A percentile compares a stretch with the other conserved stretches of the same genome.
Conservation (phyloP, 2,888 invertebrate genomes). For the Dicranocentrus wangi region DNA sequence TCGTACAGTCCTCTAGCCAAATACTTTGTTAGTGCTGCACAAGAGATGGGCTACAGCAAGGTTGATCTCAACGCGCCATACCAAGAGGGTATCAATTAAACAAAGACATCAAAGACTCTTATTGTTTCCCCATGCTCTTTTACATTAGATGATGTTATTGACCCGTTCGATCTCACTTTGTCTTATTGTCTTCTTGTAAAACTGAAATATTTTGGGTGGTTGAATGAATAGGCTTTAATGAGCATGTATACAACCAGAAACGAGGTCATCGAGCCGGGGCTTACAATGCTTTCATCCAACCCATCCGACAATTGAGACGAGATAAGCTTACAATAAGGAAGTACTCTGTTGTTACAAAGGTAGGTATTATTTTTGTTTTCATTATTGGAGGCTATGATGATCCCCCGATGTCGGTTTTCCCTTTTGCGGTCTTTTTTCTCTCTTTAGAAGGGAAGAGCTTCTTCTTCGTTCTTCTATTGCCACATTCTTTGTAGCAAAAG, state of each 20-base stretch:
- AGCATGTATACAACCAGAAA: conserved; percentile 49
- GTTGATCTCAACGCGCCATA: conserved; percentile 52
- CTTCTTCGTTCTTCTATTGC: too few species aligned
- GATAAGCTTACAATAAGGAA: conserved; percentile 42
- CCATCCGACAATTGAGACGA: conserved; percentile 30
- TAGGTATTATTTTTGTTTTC: not conserved
- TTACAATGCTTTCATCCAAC: conserved; percentile 26
- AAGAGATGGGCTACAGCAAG: conserved; percentile 52
- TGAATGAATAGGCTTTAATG: conserved; percentile 36
- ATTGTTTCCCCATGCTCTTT: not conserved
- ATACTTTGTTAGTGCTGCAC: conserved; percentile 62
- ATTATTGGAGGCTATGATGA: too few species aligned
- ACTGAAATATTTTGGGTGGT: not conserved
- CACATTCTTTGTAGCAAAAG: too few species aligned
- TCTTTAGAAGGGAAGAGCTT: too few species aligned
- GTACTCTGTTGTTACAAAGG: conserved; percentile 47
- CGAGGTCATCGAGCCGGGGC: conserved; percentile 43
- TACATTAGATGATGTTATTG: not conserved
- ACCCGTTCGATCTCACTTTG: not conserved
- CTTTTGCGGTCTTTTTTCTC: too few species aligned
- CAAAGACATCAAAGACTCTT: conserved; percentile 7
- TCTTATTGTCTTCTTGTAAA: not conserved
- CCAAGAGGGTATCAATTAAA: conserved; percentile 52
- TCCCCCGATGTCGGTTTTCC: too few species aligned
- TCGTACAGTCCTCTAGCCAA: conserved; percentile 68